These are phyloP conservation scores for Neotoxoptera formosana DNA, from an alignment of 1,140 invertebrate species.

Conservation along the genomic window DNA sequence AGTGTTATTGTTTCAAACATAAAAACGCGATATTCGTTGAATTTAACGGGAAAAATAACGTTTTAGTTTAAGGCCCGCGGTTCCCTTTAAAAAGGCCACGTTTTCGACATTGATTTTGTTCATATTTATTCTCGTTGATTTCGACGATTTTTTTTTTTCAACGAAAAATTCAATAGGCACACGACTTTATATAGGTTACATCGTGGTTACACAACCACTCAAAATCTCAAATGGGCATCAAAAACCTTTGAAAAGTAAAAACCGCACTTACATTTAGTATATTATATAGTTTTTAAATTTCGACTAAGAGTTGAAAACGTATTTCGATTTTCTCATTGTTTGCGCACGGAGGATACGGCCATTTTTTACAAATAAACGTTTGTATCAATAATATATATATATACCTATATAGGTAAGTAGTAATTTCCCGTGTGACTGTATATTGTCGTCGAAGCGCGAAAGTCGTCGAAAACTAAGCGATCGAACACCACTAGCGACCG, in stretches of 20 bases:
- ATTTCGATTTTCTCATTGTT: background rate
- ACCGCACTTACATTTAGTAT: background rate
- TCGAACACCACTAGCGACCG: background rate
- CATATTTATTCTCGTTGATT: background rate
- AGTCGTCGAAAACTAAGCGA: background rate
- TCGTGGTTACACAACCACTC: no score
- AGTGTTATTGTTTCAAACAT: background rate
- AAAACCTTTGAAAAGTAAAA: background rate
- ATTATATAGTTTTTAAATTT: background rate
- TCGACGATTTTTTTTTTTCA: background rate
- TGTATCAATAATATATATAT: background rate
- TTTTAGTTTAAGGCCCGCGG: background rate
- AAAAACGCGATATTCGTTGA: background rate
- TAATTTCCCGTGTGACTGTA: constrained; percentile 15
- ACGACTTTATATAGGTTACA: background rate
- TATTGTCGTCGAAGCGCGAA: background rate
- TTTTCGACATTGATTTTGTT: background rate
- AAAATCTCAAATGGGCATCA: background rate
- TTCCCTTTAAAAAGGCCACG: background rate
- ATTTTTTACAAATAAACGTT: background rate
- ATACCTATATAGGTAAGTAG: background rate
- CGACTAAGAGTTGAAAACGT: background rate
- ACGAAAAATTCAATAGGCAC: background rate
- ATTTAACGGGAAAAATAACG: background rate
- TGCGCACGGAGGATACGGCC: background rate